Base-by-base conservation (phyloP, 2,888 invertebrate species). In the Azorinus chamasolen region DNA sequence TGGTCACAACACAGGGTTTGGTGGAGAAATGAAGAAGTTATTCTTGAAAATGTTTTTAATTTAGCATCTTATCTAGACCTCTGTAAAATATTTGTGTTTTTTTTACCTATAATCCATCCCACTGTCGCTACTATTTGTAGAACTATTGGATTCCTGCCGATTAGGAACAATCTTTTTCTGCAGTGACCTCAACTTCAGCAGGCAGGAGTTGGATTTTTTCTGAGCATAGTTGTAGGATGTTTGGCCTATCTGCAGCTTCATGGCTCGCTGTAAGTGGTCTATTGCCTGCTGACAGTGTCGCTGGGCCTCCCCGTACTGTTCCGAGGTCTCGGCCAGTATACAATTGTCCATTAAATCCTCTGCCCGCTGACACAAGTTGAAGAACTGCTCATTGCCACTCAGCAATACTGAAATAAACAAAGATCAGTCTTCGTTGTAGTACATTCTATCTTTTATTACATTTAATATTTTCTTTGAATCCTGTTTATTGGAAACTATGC, bases 161-260 rank as follows among this genome's bases (percentile, higher is more conserved):
- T 8, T 66, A 50, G 61, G 45, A 63, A 77, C 66, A 45, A 79
- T 46, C 53, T 81, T 55, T 53, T 84, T 81, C 78, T 87, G 87
- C n/a, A 88, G 73, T 68, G 85, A 89, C 22, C 97, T 95, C 0
- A 97, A 96, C 63, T 97, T 95, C 96, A 98, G 97, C 0, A 98
- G 96, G 90, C 98, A 98, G 5, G 97, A 97, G 88, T 97, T 98
- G 93, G 98, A 97, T 92, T 97, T 98, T 96, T 97, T 97, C 89
- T 97, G 95, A 1, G 98, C 98, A 84, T 96, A 96, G 0, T 97
- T 96, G 93, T 97, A 96, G 1, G 97, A 97, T 87, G 97, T 97
- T 0, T 97, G 96, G 93, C 97, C 97, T 91, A 97, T 97, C 0
- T 97, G 97, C 0, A 97, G 97, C 85, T 97, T 97, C 97, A 98